Base-by-base conservation (phyloP, 1,140 invertebrate genomes). In the Arion vulgaris region DNA sequence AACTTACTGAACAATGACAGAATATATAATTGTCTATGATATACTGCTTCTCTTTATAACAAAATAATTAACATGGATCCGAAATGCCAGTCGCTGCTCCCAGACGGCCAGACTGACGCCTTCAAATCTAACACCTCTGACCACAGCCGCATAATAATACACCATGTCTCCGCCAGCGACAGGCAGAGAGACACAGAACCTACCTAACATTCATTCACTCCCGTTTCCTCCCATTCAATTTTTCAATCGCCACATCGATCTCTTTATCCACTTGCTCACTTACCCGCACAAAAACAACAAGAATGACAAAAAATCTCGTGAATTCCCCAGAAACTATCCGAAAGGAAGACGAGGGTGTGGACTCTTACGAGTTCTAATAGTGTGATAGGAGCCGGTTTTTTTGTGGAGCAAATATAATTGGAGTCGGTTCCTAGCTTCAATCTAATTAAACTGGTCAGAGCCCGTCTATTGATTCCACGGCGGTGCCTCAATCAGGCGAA, bases 371-470 rank as follows among this genome's bases (percentile, higher is more conserved):
- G 74, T 49, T 45, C 26, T 79, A 79, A 79, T 68, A 45, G 53
- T 79, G 76, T 79, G 76, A 79, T 39, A 36, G 51, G 53, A 9
- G 76, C 32, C 76, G 15, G 9, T 80, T 36, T 71, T 38, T 69
- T 41, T 2, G 74, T 28, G 51, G 38, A 19, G 38, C 74, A 80
- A 68, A 62, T 79, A 79, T 79, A 79, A 79, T 79, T 79, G 76
- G 76, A 79, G 53, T 62, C 76, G 36, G 57, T 36, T 45, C 41
- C 66, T 57, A 19, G 78, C 62, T 71, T 80, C 78, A 69, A 71
- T 80, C 78, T 80, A 71, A 80, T 80, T 80, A 71, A 80, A 80
- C 66, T 80, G 11, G 36, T 80, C 38, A 28, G 9, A 34, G 39
- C 62, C 32, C 62, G n/a, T 36, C 68, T 69, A 69, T 71, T 62